Conservation (phyloP, 2,113 vertebrate genomes). For the Rhinoptilus africanus region DNA sequence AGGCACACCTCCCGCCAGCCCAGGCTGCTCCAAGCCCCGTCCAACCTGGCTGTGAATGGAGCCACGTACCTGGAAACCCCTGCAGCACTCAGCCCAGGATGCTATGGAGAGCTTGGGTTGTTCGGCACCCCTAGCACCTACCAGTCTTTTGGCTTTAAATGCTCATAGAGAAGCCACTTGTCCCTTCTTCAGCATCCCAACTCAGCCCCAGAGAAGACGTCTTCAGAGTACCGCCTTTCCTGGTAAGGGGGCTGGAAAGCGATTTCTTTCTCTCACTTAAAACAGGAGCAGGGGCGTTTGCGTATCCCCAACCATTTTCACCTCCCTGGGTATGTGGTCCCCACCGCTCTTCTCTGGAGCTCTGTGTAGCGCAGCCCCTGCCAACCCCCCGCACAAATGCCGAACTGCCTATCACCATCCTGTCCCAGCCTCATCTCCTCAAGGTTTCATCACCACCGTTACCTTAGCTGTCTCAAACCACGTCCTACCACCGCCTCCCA, state of each 20-base stretch:
- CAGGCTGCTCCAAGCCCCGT: not conserved
- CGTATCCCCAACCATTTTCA: no score
- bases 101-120: fast-evolving
- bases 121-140: not conserved
- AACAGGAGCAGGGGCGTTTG: not conserved
- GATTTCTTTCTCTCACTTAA: not conserved
- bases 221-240: not conserved
- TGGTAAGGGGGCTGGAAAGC: not conserved
- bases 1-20: not conserved
- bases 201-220: not conserved
- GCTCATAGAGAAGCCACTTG: not conserved
- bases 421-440: not conserved
- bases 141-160: not conserved
- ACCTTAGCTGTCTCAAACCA: not conserved
- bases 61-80: not conserved
- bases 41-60: not conserved
- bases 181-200: not conserved
- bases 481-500: not conserved
- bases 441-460: not conserved
- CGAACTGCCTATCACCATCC: not conserved
- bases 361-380: not conserved
- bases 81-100: not conserved
- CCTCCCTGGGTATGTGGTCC: not conserved
- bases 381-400: no score
- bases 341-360: not conserved